Base-by-base conservation (phyloP, 2,113 vertebrate genomes). In the Lepus americanus region DNA sequence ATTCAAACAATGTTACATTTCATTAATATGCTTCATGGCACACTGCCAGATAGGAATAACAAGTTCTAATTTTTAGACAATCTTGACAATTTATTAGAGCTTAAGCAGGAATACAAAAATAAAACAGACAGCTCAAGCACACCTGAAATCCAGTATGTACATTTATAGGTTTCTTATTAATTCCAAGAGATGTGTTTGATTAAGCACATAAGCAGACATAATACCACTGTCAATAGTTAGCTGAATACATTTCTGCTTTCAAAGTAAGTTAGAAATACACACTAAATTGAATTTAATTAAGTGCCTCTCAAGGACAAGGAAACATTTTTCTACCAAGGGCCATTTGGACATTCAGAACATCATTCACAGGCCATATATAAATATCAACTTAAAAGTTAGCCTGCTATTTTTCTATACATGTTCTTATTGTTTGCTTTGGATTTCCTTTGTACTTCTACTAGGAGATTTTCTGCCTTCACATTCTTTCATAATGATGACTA, bases 31-130 rank as follows among this genome's bases (percentile, higher is more conserved):
- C 64, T 95, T 90, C 77, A 86, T 96, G 86, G 94, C 66, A 94
- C 93, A 74, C 72, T 91, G 63, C 90, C 94, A 77, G 64, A 63
- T 36, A 90, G 2, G 33, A 89, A 23, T 94, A 90, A 66, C 51
- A 66, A 90, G 29, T 87, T 92, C 73, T 92, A 77, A 94, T 95
- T 94, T 96, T 94, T 89, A 92, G 96, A 85, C 88, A 87, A 25
- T 84, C 31, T 90, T 16, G 90, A 94, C 55, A 88, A 53, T 6
- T 96, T 90, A 89, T 92, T 95, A 93, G 22, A 83, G 6, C 11
- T 90, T 92, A 89, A 51, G 25, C 78, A 84, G 44, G 86, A 96
- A 89, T 81, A 53, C 23, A 67, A 93, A 96, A 90, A 10, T 33
- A 96, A 84, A 73, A 16, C 17, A 39, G 7, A 49, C 31, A 80